Percentiles rank a stretch among this genome's conserved stretches.
Evolutionary conservation across 2,888 invertebrate species (phyloP).

Genomic region (Epinotia brunnichana): DNA sequence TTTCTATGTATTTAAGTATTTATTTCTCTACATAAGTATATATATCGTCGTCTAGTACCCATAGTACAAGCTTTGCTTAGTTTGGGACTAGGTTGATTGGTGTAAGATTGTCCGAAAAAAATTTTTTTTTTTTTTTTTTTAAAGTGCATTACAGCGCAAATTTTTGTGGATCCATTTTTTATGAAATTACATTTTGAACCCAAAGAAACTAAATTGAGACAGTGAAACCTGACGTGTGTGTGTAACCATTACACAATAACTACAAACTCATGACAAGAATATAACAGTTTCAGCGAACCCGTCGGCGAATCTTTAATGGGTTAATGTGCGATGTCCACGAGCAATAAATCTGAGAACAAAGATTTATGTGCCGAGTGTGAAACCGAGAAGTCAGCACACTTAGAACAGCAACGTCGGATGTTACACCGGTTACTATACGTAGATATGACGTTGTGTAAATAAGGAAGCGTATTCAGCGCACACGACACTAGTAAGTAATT

Average conservation of each 20-base stretch:
- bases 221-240: slow-evolving; percentile 3
- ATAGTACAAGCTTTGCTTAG: no score
- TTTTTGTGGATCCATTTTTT: neutral
- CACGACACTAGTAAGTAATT: slow-evolving; percentile 28
- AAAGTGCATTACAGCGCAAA: no score
- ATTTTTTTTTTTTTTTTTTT: no score
- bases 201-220: slow-evolving; percentile 9
- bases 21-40: no score
- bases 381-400: slow-evolving; percentile 39
- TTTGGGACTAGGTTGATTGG: no score
- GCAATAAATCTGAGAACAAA: slow-evolving; percentile 44
- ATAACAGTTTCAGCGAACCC: slow-evolving; percentile 44
- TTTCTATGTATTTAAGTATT: no score
- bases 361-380: slow-evolving; percentile 40
- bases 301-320: slow-evolving; percentile 46
- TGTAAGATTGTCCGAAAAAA: no score
- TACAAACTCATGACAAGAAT: slow-evolving; percentile 34
- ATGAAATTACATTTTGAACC: neutral
- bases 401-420: neutral
- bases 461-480: slow-evolving; percentile 17
- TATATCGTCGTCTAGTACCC: no score
- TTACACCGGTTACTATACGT: no score
- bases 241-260: slow-evolving; percentile 23
- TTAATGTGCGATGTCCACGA: slow-evolving; percentile 46
- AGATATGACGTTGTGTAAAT: neutral